These are phyloP conservation scores for Sebastes dallii DNA, from an alignment of 2,797 vertebrate species.

Conservation along the genomic window DNA sequence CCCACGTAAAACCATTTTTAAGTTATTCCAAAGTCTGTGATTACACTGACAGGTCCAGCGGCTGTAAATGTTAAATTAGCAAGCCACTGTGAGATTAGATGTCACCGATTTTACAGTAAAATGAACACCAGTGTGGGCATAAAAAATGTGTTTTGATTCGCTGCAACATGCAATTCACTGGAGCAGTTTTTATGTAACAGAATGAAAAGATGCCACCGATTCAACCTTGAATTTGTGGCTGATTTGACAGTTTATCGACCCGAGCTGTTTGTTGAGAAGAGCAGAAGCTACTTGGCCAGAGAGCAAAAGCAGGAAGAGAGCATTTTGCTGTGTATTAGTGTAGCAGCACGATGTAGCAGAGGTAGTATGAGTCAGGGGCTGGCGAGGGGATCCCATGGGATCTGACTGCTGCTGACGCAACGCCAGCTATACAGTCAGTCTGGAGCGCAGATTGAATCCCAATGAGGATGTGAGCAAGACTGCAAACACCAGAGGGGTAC, in stretches of 20 bases:
- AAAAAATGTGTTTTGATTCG: conserved; percentile 25
- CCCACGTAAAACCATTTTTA: conserved; percentile 30
- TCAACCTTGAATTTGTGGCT: conserved; percentile 19
- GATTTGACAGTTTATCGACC: conserved; percentile 44
- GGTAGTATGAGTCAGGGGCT: conserved; percentile 74
- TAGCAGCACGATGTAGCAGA: conserved; percentile 23
- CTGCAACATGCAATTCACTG: neutral
- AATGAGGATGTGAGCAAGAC: conserved; percentile 55
- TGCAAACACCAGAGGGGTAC: conserved; percentile 6
- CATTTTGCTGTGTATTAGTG: conserved; percentile 26
- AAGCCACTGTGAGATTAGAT: conserved; percentile 14
- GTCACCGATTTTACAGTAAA: conserved; percentile 34
- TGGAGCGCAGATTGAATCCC: conserved; percentile 57
- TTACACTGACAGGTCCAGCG: conserved; percentile 31
- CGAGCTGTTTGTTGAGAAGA: neutral
- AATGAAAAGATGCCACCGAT: conserved; percentile 10
- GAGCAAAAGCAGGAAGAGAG: conserved; percentile 21
- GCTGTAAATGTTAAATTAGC: conserved; percentile 46
- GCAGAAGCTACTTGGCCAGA: conserved; percentile 16
- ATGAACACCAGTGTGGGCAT: conserved; percentile 15
- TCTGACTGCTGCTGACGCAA: conserved; percentile 55
- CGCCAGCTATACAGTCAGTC: conserved; percentile 57
- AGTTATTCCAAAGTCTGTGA: conserved; percentile 46
- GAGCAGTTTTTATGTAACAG: conserved; percentile 23
- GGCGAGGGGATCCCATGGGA: conserved; percentile 64